phyloP scores from a whole-genome alignment of 2,888 invertebrate genomes.

The Agriopis leucophaearia region DNA sequence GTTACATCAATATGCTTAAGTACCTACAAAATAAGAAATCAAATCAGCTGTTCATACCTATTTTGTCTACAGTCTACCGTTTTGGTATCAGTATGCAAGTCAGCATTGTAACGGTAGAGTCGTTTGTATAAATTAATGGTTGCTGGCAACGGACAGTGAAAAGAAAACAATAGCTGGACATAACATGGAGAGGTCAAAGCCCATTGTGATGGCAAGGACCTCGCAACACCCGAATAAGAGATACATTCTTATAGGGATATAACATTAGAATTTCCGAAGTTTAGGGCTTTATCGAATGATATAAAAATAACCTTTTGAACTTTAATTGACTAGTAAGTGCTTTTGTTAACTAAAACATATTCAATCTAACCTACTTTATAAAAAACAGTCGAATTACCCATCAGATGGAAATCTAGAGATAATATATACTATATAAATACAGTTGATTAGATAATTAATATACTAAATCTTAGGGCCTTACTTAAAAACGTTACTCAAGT shows the following conservation, averaged over 20 bases:
- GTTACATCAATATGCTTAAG: neutral
- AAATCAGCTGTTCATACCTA: slow-evolving; percentile 36
- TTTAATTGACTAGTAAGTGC: no score
- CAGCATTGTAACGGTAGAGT: slow-evolving; percentile 63
- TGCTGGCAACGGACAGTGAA: slow-evolving; percentile 50
- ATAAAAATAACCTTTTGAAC: no score
- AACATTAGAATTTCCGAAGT: neutral
- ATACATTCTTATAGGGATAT: neutral
- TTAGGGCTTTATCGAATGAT: neutral
- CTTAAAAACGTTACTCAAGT: no score
- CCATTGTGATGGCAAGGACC: slow-evolving; percentile 1
- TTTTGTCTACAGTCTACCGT: slow-evolving; percentile 25
- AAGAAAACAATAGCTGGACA: slow-evolving; percentile 50
- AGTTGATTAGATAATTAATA: no score
- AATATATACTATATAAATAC: no score
- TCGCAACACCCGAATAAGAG: neutral
- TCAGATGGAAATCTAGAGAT: no score
- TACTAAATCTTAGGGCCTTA: no score
- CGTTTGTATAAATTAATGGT: slow-evolving; percentile 35
- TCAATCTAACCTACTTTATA: no score
- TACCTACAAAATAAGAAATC: slow-evolving; percentile 23
- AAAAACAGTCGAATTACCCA: no score
- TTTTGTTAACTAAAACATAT: no score
- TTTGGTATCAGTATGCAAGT: slow-evolving; percentile 62
- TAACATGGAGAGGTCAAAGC: slow-evolving; percentile 13